Base-by-base conservation (phyloP, 2,113 vertebrate genomes). In the Periophthalmodon schlosseri region DNA sequence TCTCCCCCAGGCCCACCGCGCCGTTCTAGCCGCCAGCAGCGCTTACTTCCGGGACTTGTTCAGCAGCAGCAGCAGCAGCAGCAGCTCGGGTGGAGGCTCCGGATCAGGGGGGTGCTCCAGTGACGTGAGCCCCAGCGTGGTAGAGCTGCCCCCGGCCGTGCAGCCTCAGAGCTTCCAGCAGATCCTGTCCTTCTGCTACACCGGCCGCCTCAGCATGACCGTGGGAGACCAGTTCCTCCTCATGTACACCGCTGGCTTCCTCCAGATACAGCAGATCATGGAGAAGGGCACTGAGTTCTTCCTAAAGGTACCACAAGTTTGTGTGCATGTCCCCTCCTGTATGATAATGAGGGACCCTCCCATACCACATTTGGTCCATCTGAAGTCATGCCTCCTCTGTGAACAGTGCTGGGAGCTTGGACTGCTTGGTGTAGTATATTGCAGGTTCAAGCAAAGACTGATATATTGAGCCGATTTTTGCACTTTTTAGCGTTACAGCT, bases 211-310 rank as follows among this genome's bases (percentile, higher is more conserved):
- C 36, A 99, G 97, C 94, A 98, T 99, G 97, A 98, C 97, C 0
- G 95, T 98, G 89, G 96, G 97, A 0, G 97, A 99, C 89, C 97
- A 99, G 92, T 99, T 99, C 86, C 93, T 99, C 64, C 95, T 99
- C 68, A 99, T 99, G 96, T 99, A 99, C 81, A 99, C 97, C 0
- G 97, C 97, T 0, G 97, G 97, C 50, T 99, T 99, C 91, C 94
- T 99, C 87, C 97, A 99, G 94, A 99, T 99, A 92, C 97, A 98
- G 87, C 96, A 98, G 92, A 99, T 99, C 90, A 98, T 99, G 96
- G 97, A 99, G 89, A 97, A 98, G 65, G 97, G 97, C 86, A 98
- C 97, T 0, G 97, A 99, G 88, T 98, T 99, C 93, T 98, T 98
- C 93, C 95, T 98, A 64, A 99, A 99, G 95, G 97, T 99, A 90